Conservation (phyloP, 1,140 invertebrate species). For the Monochamus saltuarius region DNA sequence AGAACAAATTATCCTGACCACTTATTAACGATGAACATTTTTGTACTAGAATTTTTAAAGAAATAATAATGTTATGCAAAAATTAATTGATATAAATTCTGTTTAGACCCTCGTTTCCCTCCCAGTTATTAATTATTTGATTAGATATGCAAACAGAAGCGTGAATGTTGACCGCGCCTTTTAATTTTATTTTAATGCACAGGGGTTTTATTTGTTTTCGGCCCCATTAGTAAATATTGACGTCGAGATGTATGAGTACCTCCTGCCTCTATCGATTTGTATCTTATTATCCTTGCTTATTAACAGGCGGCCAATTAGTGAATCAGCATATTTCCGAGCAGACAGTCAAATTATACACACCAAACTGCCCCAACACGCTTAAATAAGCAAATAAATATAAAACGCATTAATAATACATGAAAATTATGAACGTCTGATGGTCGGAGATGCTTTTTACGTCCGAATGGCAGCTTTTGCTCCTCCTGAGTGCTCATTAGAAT, state of each 20-base stretch:
- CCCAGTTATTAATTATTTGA: no score
- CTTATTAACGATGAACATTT: no score
- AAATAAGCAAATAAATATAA: constrained; percentile 22
- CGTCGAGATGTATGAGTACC: constrained; percentile 16
- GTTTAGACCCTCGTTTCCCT: no score
- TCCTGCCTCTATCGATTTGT: constrained; percentile 19
- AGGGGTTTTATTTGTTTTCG: constrained; percentile 27
- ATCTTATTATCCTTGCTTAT: constrained; percentile 25
- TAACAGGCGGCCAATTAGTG: constrained; percentile 26
- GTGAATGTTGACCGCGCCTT: constrained; percentile 24
- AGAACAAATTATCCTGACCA: no score
- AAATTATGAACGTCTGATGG: constrained; percentile 21
- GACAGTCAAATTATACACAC: constrained; percentile 7
- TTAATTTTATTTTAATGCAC: constrained; percentile 23
- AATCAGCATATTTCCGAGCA: constrained; percentile 28
- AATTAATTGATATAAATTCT: no score
- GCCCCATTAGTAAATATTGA: constrained; percentile 38
- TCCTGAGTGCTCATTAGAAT: no score
- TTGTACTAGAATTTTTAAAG: no score
- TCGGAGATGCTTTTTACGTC: no score
- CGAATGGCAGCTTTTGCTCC: no score
- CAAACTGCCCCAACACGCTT: not conserved
- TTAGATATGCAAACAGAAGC: constrained; percentile 7
- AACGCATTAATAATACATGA: constrained; percentile 30
- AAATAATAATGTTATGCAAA: no score